Evolutionary conservation across 2,113 vertebrate species (phyloP).

Genomic region (Pseudois nayaur): DNA sequence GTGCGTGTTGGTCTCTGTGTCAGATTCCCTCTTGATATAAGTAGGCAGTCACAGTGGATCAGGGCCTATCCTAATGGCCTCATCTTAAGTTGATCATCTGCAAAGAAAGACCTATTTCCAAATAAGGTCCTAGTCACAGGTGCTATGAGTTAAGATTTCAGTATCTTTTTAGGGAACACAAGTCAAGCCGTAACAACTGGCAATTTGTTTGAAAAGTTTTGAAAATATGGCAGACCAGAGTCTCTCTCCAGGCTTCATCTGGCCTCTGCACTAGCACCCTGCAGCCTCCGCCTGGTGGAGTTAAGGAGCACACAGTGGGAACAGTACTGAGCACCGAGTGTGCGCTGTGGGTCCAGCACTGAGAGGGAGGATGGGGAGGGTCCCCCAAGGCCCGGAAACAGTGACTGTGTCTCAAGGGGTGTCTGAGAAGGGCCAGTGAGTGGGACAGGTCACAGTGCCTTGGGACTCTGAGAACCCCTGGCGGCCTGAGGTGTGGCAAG

Average conservation of each 20-base stretch:
- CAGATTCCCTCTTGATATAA: neutral
- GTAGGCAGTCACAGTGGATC: neutral
- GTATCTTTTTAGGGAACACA: neutral
- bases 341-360: neutral
- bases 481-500: neutral
- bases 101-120: constrained; percentile 23
- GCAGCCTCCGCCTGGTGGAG: neutral
- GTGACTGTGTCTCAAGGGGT: neutral
- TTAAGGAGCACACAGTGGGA: neutral
- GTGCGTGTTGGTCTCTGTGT: neutral
- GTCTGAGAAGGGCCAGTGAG: neutral
- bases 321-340: fast-evolving
- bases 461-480: neutral
- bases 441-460: no score
- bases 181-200: neutral
- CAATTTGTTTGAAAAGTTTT: neutral
- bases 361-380: neutral
- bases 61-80: neutral
- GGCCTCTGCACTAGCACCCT: neutral
- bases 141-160: neutral
- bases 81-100: neutral
- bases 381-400: neutral
- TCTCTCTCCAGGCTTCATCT: neutral
- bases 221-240: neutral
- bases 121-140: neutral